Percentiles rank a stretch among this genome's conserved stretches.
Evolutionary conservation across 2,113 vertebrate genomes (phyloP).

Genomic region (Coracopsis vasa): DNA sequence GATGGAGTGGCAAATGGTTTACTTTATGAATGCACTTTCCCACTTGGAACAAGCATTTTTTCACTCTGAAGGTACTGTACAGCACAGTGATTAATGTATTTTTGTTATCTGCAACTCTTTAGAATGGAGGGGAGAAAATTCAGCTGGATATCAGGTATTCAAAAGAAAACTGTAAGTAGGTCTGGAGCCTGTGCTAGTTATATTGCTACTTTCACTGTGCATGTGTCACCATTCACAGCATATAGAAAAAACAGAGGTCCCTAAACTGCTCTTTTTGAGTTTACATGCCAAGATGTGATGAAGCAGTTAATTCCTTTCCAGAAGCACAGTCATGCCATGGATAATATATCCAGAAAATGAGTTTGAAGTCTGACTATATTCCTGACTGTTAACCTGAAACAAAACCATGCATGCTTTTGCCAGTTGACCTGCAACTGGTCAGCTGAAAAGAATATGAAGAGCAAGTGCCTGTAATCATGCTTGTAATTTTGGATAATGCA

Average conservation of each 20-base stretch:
- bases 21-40: neutral
- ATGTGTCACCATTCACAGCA: fast-evolving
- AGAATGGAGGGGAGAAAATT: neutral
- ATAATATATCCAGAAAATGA: neutral
- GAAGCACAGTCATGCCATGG: neutral
- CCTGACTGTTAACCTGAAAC: neutral
- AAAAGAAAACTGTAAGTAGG: neutral
- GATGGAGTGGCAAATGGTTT: neutral
- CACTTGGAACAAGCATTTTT: fast-evolving
- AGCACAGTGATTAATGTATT: neutral
- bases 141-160: neutral
- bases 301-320: neutral
- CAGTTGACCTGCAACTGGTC: neutral
- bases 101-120: neutral
- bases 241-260: neutral
- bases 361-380: neutral
- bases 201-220: neutral
- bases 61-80: neutral
- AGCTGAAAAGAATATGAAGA: neutral
- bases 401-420: neutral
- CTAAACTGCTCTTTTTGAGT: neutral
- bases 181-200: neutral
- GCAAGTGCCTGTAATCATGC: neutral
- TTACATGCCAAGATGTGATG: neutral
- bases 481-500: neutral